Evolutionary conservation across 2,888 invertebrate species (phyloP), one percentile per base, ranked within the genome.

Genomic region (Onchidella celtica): DNA sequence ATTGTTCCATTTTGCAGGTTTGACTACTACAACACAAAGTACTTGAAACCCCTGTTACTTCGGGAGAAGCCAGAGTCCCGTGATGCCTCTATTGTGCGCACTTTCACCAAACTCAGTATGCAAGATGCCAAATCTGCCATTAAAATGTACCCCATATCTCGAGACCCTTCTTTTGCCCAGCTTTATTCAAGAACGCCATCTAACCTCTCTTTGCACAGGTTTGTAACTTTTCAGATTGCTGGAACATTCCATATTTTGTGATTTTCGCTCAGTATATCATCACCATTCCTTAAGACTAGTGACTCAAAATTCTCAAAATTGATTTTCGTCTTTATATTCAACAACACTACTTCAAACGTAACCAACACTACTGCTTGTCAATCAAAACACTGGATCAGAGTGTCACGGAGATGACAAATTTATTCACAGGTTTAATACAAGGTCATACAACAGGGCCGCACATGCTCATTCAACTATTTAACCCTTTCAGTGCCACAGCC

Each of bases 21-120:
- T 94, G 98, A 98, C 93, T 95, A 97, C 88, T 97, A 98, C 93
- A 98, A 98, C 94, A 97, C 97, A 94, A 96, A 96, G 92, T 98
- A 97, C 93, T 96, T 99, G 89, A 95, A 98, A 86, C 98, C 98
- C 32, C 95, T 97, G 91, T 94, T 98, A 88, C 95, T 97, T 86
- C 95, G 97, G 88, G 96, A 92, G 74, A 85, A 97, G 91, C 98
- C 97, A 78, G 98, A 98, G 93, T 97, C 98, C 88, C 95, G 98
- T 90, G 97, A 98, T 93, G 98, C 98, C 0, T 79, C 83, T 57
- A 86, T 88, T 57, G 77, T 88, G 59, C 79, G 83, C 11, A 85
- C 85, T 21, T 97, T 97, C 94, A 97, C 97, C 2, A 97, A 97
- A 92, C 94, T 98, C 88, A 97, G 97, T 32, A 97, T 98, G 96